phyloP scores from a whole-genome alignment of 2,888 invertebrate species.

The Coelogynopora nodosa region DNA sequence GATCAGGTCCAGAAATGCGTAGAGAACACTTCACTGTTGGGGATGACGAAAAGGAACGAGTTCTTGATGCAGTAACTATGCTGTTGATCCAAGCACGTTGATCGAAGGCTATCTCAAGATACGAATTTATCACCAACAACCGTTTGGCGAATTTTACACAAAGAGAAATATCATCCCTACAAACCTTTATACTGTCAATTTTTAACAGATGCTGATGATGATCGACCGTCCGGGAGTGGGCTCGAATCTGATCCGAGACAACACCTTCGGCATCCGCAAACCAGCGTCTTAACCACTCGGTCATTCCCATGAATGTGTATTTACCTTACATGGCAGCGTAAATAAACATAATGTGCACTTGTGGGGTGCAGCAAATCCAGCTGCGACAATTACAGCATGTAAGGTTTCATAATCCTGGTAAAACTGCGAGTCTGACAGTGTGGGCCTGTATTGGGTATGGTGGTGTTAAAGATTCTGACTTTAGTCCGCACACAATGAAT shows the following conservation, averaged over 20 bases:
- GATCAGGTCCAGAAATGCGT: no score
- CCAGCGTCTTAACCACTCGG: no score
- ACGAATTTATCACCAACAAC: neutral
- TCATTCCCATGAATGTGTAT: neutral
- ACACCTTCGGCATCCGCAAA: neutral
- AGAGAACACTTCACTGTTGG: no score
- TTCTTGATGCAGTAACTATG: neutral
- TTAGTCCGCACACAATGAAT: neutral
- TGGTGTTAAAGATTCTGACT: neutral
- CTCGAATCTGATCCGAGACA: neutral
- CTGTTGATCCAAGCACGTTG: neutral
- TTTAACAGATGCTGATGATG: conserved; percentile 3
- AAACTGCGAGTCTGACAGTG: neutral
- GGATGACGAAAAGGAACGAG: neutral
- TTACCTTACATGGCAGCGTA: neutral
- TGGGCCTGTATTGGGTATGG: conserved; percentile 19
- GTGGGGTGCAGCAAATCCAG: neutral
- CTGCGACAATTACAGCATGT: no score
- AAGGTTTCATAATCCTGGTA: neutral
- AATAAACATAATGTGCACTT: conserved; percentile 7
- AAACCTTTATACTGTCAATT: neutral
- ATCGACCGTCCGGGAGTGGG: neutral
- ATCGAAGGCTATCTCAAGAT: neutral
- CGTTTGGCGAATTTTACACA: neutral
- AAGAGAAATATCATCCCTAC: conserved; percentile 7